Evolutionary conservation across 2,113 vertebrate species (phyloP).

Genomic region (Dipodomys spectabilis): DNA sequence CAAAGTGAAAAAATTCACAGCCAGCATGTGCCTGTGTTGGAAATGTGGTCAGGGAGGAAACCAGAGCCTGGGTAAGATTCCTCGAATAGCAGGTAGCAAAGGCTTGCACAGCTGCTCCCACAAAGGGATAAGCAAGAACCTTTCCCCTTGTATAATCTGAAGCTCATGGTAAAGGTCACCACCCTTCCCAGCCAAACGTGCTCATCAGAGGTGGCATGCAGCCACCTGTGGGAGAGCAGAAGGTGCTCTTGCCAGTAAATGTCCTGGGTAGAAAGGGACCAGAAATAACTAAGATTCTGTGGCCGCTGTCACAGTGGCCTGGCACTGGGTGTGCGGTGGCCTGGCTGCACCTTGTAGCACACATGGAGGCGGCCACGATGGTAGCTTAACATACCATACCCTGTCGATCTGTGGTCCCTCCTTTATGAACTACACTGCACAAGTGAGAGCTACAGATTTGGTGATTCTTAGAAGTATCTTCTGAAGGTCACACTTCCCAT

Average conservation of each 20-base stretch:
- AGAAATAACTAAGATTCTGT: background rate
- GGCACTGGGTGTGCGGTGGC: background rate
- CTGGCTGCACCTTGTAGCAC: rapidly evolving
- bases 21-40: background rate
- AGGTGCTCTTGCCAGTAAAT: background rate
- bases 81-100: background rate
- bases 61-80: background rate
- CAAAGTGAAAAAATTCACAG: background rate
- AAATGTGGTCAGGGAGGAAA: background rate
- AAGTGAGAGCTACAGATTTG: background rate
- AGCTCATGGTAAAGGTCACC: background rate
- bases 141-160: background rate
- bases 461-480: background rate
- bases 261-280: background rate
- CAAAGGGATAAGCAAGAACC: background rate
- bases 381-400: background rate
- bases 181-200: background rate
- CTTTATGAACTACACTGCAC: background rate
- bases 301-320: background rate
- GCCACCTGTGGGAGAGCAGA: background rate
- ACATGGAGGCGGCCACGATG: too few species aligned
- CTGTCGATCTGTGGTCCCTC: background rate
- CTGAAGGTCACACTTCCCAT: conserved; percentile 52
- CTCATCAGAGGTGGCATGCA: background rate
- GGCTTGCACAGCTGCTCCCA: background rate